phyloP scores from a whole-genome alignment of 2,113 vertebrate genomes.

The Dolichotis patagonum region DNA sequence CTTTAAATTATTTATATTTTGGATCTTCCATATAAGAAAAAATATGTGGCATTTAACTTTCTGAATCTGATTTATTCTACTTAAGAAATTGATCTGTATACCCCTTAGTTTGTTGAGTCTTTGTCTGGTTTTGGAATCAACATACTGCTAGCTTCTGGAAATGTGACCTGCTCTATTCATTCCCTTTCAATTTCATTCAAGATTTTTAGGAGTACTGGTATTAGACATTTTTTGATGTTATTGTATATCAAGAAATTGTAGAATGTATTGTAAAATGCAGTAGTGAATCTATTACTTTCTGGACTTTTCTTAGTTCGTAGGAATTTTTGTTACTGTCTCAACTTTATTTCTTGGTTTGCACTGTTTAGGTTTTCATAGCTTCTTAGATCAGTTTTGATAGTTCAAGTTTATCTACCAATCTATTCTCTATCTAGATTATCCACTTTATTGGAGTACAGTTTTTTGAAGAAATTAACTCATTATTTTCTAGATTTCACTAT shows the following conservation, averaged over 20 bases:
- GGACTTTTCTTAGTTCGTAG: neutral
- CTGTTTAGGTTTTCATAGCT: neutral
- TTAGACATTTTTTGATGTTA: neutral
- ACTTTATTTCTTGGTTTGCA: neutral
- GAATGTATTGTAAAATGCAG: neutral
- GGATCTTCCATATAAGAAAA: neutral
- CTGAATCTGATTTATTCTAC: neutral
- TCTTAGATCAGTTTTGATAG: neutral
- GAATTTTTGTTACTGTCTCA: neutral
- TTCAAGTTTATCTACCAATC: neutral
- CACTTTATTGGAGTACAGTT: neutral
- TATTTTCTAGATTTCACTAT: neutral
- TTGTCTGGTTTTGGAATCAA: neutral
- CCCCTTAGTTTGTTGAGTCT: neutral
- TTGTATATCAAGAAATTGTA: no score
- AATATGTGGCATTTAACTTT: neutral
- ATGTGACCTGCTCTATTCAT: neutral
- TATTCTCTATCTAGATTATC: neutral
- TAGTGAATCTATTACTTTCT: neutral
- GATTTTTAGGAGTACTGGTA: neutral
- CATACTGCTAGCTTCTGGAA: neutral
- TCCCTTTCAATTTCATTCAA: neutral
- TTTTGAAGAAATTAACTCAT: neutral
- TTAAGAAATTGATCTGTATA: neutral
- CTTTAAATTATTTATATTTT: neutral